A percentile compares a stretch with the other conserved stretches of the same genome.
These are phyloP conservation scores for Plumapathes pennacea DNA, from an alignment of 92 coral and sea anemone genomes.

Conservation along the genomic window DNA sequence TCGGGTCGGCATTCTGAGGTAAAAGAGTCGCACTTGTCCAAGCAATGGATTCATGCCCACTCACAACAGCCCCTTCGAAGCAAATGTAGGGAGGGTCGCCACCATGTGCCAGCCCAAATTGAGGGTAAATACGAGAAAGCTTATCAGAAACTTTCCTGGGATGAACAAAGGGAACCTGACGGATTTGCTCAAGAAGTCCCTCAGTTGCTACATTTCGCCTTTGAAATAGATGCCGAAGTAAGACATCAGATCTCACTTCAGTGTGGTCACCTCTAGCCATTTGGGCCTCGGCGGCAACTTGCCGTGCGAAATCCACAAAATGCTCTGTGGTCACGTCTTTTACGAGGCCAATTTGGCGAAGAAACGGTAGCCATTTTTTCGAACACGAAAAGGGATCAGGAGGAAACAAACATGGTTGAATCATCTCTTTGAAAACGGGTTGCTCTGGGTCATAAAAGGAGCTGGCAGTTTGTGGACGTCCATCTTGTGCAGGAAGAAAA, in stretches of 20 bases:
- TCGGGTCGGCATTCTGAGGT: slow-evolving; percentile 38
- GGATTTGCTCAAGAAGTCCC: slow-evolving; percentile 22
- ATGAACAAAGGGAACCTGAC: slow-evolving; percentile 40
- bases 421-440: slow-evolving; percentile 52
- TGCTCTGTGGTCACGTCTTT: slow-evolving; percentile 29
- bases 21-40: slow-evolving; percentile 69
- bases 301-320: slow-evolving; percentile 36
- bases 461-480: slow-evolving; percentile 38
- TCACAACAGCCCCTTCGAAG: slow-evolving; percentile 48
- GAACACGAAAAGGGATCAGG: slow-evolving; percentile 39
- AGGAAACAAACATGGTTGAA: slow-evolving; percentile 37
- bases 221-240: slow-evolving; percentile 42
- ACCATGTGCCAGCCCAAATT: neutral
- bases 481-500: slow-evolving; percentile 34
- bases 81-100: slow-evolving; percentile 27
- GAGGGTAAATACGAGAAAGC: slow-evolving; percentile 22
- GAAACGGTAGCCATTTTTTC: slow-evolving; percentile 39
- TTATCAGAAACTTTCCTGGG: slow-evolving; percentile 1
- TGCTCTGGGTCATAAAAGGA: slow-evolving; percentile 50
- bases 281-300: slow-evolving; percentile 50
- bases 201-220: slow-evolving; percentile 18
- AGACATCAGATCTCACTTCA: slow-evolving; percentile 28
- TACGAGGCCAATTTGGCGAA: slow-evolving; percentile 46
- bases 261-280: slow-evolving; percentile 12
- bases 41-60: slow-evolving; percentile 5